phyloP scores from a whole-genome alignment of 2,888 invertebrate species.

The Aradus depressus region DNA sequence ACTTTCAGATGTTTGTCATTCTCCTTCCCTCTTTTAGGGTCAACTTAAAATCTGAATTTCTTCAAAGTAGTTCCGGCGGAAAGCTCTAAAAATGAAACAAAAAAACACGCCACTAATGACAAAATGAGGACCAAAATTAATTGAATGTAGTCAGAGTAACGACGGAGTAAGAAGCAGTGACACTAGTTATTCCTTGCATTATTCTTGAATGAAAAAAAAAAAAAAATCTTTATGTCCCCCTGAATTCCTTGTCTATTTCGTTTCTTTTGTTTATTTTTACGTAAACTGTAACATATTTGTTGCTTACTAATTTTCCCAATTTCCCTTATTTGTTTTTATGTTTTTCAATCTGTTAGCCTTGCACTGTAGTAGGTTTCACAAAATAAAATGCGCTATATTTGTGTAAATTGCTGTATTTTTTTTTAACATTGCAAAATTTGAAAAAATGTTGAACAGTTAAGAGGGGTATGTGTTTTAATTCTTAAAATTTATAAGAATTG shows the following conservation, averaged over 20 bases:
- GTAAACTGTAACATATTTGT: neutral
- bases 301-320: constrained; percentile 16
- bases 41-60: too few species aligned
- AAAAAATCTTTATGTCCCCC: neutral
- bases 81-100: neutral
- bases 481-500: constrained; percentile 1
- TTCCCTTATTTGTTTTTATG: neutral
- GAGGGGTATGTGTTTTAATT: constrained; percentile 6
- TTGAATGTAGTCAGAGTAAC: too few species aligned
- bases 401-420: constrained; percentile 4
- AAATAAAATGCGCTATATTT: too few species aligned
- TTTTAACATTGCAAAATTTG: constrained; percentile 4
- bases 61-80: too few species aligned
- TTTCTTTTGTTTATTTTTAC: constrained; percentile 11
- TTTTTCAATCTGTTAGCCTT: constrained; percentile 10
- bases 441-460: neutral
- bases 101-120: too few species aligned
- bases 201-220: neutral
- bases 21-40: too few species aligned
- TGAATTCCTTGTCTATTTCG: neutral
- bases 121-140: too few species aligned
- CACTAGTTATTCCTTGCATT: too few species aligned
- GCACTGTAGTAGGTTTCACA: constrained; percentile 11
- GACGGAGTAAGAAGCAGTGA: too few species aligned
- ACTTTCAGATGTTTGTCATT: too few species aligned